phyloP scores from a whole-genome alignment of 2,888 invertebrate species.

The Euclidia mi region DNA sequence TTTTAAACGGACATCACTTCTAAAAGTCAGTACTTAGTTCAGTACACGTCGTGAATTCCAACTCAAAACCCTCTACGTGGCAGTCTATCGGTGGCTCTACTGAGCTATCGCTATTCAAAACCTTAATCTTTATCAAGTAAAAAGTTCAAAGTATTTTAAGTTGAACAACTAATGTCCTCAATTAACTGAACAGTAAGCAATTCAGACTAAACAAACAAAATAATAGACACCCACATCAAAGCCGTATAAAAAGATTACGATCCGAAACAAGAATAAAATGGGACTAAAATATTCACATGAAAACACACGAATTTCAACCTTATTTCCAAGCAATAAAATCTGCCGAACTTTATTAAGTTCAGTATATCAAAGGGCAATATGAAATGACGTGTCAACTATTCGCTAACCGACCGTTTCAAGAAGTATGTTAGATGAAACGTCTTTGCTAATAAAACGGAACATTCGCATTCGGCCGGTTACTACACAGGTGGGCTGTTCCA shows the following conservation, averaged over 20 bases:
- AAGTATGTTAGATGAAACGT: slow-evolving; percentile 27
- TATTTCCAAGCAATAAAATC: slow-evolving; percentile 5
- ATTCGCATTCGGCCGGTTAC: slow-evolving; percentile 53
- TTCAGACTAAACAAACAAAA: slow-evolving; percentile 21
- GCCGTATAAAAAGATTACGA: slow-evolving; percentile 31
- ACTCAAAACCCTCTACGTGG: too few species aligned
- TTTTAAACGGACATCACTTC: too few species aligned
- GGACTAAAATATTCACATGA: slow-evolving; percentile 17
- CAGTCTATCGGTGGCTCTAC: too few species aligned
- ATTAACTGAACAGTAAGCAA: slow-evolving; percentile 25
- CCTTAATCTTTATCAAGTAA: too few species aligned
- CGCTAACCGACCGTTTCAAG: slow-evolving; percentile 45
- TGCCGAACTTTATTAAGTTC: slow-evolving; percentile 13
- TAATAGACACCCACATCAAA: slow-evolving; percentile 28
- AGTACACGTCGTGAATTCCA: too few species aligned
- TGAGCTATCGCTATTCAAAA: too few species aligned
- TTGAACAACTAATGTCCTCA: not conserved
- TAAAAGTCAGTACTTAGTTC: not conserved
- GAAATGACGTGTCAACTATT: slow-evolving; percentile 49
- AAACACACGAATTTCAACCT: slow-evolving; percentile 20
- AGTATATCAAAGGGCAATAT: slow-evolving; percentile 47
- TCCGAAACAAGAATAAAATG: slow-evolving; percentile 23
- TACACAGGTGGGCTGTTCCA: slow-evolving; percentile 67
- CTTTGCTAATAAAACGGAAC: slow-evolving; percentile 39
- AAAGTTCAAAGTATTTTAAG: slow-evolving; percentile 1